Evolutionary conservation across 2,888 invertebrate genomes (phyloP), one percentile per base, ranked within the genome.

Genomic region (Chalcosyrphus nemorum): DNA sequence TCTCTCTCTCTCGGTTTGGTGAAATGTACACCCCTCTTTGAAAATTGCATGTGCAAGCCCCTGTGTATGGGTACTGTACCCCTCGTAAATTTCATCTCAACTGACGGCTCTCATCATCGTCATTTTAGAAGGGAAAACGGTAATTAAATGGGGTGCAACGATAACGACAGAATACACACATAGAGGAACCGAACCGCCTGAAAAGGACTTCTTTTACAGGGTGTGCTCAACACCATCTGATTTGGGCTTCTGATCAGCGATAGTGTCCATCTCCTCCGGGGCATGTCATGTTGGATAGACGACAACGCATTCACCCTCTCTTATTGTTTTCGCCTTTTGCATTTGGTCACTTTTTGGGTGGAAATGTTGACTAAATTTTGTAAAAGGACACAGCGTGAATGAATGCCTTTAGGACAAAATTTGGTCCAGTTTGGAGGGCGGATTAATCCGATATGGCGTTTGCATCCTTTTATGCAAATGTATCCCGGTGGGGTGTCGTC

Each of bases 91-190:
- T 84, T 38, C 59, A 84, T 65, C 70, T 59, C 15, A 74, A 78
- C 63, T 70, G 78, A 66, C 61, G 77, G 77, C 38, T 71, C 71
- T 66, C 81, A 77, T 65, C 75, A 80, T 66, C 59, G 57, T 54
- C 71, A 71, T 72, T 68, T 17, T 15, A 0, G 38, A 41, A 56
- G 72, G 43, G 74, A 61, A 70, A 75, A 80, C 70, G 65, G 75
- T 74, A 84, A 84, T 84, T 84, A 80, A 75, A 74, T 78, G 70
- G 84, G 84, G 74, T 80, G 84, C 78, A 76, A 21, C 35, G 65
- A 52, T 54, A 72, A 54, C 41, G 21, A 43, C 35, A 38, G 29
- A 54, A 27, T 17, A 17, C 21, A 19, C 15, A 9, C 21, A 19
- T 15, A 9, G 32, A 32, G 32, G 29, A 11, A 24, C 24, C 2